Evolutionary conservation across 2,888 invertebrate species (phyloP).

Genomic region (Temnothorax ravouxi): DNA sequence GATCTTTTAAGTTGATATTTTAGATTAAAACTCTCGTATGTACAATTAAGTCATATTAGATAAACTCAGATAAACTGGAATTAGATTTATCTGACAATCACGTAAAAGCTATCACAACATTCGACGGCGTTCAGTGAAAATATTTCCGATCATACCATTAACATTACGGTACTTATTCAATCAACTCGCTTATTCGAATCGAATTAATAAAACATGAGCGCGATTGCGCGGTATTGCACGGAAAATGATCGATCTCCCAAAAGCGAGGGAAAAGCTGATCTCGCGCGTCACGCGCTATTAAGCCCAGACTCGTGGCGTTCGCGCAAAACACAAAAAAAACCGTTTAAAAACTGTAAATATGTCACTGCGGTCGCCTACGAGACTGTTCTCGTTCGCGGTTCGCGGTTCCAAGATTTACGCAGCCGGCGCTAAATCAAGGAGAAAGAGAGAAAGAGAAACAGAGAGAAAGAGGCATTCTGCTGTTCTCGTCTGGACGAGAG

Average conservation of each 20-base stretch:
- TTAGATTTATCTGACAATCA: not conserved
- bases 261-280: slow-evolving; percentile 52
- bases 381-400: slow-evolving; percentile 55
- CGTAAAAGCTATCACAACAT: not conserved
- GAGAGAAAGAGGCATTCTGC: not conserved
- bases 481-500: slow-evolving; percentile 23
- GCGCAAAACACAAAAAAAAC: slow-evolving; percentile 32
- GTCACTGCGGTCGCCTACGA: slow-evolving; percentile 67
- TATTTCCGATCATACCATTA: slow-evolving; percentile 39
- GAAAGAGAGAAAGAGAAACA: slow-evolving; percentile 16
- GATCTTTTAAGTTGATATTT: not conserved
- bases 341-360: slow-evolving; percentile 67
- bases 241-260: slow-evolving; percentile 60
- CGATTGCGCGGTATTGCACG: slow-evolving; percentile 13
- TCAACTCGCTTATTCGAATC: slow-evolving; percentile 28
- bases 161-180: slow-evolving; percentile 34
- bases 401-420: slow-evolving; percentile 75
- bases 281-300: slow-evolving; percentile 63
- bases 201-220: slow-evolving; percentile 67
- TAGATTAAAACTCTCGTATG: not conserved
- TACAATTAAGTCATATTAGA: not conserved
- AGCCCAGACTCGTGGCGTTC: slow-evolving; percentile 34
- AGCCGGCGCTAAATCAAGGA: slow-evolving; percentile 62
- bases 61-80: slow-evolving; percentile 2
- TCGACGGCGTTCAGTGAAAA: slow-evolving; percentile 15